Conservation (phyloP, 1,140 invertebrate genomes). For the Cherax quadricarinatus region DNA sequence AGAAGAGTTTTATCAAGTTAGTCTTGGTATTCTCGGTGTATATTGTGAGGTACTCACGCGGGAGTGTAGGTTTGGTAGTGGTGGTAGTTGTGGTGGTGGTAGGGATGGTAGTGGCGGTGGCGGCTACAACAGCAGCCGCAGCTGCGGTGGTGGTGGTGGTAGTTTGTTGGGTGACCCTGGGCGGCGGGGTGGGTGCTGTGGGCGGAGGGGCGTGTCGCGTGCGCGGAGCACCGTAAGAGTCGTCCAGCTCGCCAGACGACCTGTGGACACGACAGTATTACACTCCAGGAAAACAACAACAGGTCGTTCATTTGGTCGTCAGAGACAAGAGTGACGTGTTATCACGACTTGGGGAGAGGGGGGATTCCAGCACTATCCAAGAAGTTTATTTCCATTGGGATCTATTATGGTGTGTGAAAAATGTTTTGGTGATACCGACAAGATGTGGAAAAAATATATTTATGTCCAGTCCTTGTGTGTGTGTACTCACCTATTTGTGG, state of each 20-base stretch:
- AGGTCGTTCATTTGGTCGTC: no score
- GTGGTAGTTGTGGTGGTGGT: conserved; percentile 41
- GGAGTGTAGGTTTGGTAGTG: conserved; percentile 22
- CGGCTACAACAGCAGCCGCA: not conserved
- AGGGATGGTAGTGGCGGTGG: conserved; percentile 27
- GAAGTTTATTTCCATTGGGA: no score
- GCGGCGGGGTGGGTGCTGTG: conserved; percentile 10
- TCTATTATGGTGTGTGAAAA: no score
- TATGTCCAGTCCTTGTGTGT: no score
- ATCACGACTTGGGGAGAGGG: no score
- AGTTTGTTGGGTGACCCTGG: not conserved
- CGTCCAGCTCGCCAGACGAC: not conserved
- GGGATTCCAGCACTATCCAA: no score
- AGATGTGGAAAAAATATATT: no score
- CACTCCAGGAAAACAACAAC: not conserved
- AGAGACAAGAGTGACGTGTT: no score
- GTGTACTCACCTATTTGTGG: no score
- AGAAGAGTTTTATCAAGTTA: no score
- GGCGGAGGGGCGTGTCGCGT: not conserved
- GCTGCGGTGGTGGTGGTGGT: conserved; percentile 16
- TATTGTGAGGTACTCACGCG: conserved; percentile 21
- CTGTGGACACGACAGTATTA: not conserved
- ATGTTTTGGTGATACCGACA: no score
- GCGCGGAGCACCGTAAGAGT: not conserved
- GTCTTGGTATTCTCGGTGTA: no score